Percentiles rank a stretch among this genome's conserved stretches.
Conservation (phyloP, 2,797 vertebrate species). For the Pseudomugil tenellus region DNA sequence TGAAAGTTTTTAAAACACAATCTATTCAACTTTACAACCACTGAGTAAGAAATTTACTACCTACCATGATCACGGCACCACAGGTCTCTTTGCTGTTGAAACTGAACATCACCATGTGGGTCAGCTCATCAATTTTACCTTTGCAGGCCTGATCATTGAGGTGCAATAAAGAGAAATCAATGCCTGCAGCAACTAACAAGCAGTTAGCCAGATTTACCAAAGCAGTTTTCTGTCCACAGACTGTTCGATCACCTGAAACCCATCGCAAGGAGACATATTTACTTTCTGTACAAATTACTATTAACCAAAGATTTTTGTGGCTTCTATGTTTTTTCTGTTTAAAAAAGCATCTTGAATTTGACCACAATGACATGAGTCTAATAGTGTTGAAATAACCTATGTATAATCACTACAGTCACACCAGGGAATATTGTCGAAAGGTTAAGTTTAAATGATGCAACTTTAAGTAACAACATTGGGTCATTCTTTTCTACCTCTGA, state of each 20-base stretch:
- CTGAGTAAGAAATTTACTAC: constrained; percentile 1
- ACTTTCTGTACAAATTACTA: background rate
- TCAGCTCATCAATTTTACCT: background rate
- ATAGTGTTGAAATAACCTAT: too few species aligned
- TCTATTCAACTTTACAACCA: too few species aligned
- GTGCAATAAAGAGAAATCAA: background rate
- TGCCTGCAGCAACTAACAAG: constrained; percentile 29
- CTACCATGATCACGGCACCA: constrained; percentile 9
- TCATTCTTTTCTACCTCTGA: too few species aligned
- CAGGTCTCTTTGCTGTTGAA: constrained; percentile 7
- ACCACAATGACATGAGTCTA: too few species aligned
- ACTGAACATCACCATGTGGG: constrained; percentile 29
- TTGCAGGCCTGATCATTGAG: constrained; percentile 15
- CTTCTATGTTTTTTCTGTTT: too few species aligned
- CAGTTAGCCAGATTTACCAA: constrained; percentile 9
- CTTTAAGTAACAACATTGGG: background rate
- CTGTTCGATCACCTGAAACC: constrained; percentile 13
- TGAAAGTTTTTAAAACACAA: too few species aligned
- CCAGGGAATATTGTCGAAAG: background rate
- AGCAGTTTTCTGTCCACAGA: background rate
- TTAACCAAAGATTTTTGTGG: too few species aligned
- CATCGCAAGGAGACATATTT: constrained; percentile 13
- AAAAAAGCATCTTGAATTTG: too few species aligned
- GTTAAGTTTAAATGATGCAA: too few species aligned
- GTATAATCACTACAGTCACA: background rate